phyloP scores from a whole-genome alignment of 1,140 invertebrate species.

The Drosophila parabipectinata region DNA sequence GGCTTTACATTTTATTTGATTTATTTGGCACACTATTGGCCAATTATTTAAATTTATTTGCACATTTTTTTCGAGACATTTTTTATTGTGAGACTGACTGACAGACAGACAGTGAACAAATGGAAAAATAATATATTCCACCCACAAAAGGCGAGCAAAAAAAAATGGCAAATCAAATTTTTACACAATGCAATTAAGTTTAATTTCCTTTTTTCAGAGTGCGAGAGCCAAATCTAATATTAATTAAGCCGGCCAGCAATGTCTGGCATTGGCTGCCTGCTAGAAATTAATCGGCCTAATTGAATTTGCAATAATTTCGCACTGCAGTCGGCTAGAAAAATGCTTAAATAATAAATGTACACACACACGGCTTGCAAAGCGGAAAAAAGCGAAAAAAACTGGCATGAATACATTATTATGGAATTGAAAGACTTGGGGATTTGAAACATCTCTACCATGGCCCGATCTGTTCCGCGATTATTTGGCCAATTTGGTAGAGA shows the following conservation, averaged over 20 bases:
- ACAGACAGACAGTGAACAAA: conserved; percentile 26
- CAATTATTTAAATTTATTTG: conserved; percentile 24
- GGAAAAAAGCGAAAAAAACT: not conserved
- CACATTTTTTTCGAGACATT: conserved; percentile 1
- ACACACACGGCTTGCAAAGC: not conserved
- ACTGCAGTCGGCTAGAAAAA: conserved; percentile 3
- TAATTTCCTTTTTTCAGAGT: not conserved
- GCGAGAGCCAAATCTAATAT: conserved; percentile 32
- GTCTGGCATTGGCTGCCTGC: not conserved
- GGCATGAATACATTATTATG: conserved; percentile 23
- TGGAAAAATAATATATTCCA: conserved; percentile 49
- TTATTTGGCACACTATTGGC: not conserved
- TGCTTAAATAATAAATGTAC: conserved; percentile 22
- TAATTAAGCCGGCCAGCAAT: conserved; percentile 20
- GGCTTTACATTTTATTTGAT: not conserved
- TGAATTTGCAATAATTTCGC: conserved; percentile 49
- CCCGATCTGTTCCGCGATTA: not conserved
- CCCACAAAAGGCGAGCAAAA: not conserved
- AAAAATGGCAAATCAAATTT: conserved; percentile 31
- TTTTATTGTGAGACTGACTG: not conserved
- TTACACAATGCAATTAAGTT: conserved; percentile 37
- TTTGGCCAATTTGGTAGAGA: conserved; percentile 8
- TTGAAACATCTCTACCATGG: no score
- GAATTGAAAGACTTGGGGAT: not conserved
- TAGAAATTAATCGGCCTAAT: conserved; percentile 50